These are phyloP conservation scores for Psittacula derbiana DNA, from an alignment of 2,797 vertebrate species.

Conservation along the genomic window DNA sequence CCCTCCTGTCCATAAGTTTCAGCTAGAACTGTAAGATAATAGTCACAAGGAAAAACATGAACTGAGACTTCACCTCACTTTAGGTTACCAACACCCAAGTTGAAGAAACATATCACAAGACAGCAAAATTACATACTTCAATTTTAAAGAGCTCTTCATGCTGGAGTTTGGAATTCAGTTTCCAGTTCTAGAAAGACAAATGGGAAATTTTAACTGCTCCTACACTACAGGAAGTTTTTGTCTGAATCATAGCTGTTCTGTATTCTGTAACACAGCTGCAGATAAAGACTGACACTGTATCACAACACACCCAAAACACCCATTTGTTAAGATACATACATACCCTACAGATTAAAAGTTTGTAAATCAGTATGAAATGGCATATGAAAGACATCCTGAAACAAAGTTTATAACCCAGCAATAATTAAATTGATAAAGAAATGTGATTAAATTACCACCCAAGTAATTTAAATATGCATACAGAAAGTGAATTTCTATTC, in stretches of 20 bases:
- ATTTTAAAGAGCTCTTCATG: background rate
- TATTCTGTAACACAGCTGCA: background rate
- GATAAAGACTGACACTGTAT: background rate
- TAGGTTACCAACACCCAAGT: background rate
- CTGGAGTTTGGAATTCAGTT: background rate
- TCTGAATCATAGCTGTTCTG: background rate
- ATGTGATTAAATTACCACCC: background rate
- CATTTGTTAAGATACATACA: background rate
- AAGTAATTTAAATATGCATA: background rate
- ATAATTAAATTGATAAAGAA: background rate
- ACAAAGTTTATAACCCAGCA: background rate
- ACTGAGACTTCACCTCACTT: background rate
- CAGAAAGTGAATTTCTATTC: background rate
- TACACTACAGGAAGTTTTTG: background rate
- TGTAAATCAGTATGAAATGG: background rate
- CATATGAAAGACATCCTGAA: background rate
- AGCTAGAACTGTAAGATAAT: background rate
- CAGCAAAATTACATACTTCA: background rate
- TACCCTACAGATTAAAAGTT: background rate
- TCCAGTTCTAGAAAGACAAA: background rate
- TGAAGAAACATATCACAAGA: background rate
- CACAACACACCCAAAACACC: background rate
- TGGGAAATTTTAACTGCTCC: background rate
- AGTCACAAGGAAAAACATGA: background rate
- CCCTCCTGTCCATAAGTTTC: background rate